Evolutionary conservation across 2,888 invertebrate species (phyloP).

Genomic region (Poecilus cupreus): DNA sequence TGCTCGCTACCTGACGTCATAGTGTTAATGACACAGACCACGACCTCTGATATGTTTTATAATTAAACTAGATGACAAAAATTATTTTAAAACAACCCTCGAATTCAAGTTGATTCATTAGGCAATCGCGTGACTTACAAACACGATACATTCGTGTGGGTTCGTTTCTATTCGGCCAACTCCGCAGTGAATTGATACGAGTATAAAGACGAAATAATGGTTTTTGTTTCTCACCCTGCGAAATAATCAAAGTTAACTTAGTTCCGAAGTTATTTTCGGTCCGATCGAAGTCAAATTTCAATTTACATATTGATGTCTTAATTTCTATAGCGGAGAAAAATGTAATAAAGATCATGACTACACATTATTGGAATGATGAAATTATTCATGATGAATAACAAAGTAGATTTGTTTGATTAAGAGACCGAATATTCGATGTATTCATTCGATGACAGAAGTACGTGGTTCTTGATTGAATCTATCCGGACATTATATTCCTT

Average conservation of each 20-base stretch:
- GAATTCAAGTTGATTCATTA: constrained; percentile 59
- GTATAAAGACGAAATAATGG: constrained; percentile 40
- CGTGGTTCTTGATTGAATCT: background rate
- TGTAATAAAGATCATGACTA: constrained; percentile 22
- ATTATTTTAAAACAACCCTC: constrained; percentile 58
- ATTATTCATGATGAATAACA: constrained; percentile 10
- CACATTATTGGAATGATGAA: background rate
- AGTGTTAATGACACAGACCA: background rate
- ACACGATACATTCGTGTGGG: constrained; percentile 35
- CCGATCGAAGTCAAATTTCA: constrained; percentile 26
- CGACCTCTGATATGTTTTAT: constrained; percentile 52
- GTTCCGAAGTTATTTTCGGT: constrained; percentile 35
- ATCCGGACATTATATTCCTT: background rate
- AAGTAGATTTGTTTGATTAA: constrained; percentile 1
- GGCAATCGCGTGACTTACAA: constrained; percentile 43
- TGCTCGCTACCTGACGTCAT: background rate
- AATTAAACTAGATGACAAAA: constrained; percentile 56
- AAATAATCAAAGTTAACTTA: constrained; percentile 42
- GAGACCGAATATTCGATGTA: background rate
- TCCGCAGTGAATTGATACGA: constrained; percentile 37
- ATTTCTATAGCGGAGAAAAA: constrained; percentile 13
- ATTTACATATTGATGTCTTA: constrained; percentile 38
- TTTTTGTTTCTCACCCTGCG: constrained; percentile 34
- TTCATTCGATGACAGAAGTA: background rate
- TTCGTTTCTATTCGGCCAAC: background rate